These are phyloP conservation scores for Pomacea canaliculata DNA, from an alignment of 2,888 invertebrate species.

Conservation along the genomic window DNA sequence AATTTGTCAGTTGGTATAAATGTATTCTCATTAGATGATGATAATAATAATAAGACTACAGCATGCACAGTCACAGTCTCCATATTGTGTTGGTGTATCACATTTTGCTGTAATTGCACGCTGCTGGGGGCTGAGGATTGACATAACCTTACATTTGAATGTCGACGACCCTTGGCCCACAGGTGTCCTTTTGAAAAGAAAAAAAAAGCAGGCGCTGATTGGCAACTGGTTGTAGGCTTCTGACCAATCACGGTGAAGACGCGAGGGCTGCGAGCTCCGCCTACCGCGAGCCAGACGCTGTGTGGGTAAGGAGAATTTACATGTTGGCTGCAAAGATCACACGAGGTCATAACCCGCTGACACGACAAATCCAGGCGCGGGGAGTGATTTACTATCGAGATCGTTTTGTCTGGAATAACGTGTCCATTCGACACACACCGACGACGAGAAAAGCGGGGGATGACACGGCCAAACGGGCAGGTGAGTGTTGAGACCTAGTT, in stretches of 20 bases:
- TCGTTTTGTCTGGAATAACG: slow-evolving; percentile 14
- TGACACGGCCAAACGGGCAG: neutral
- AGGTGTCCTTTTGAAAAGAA: slow-evolving; percentile 5
- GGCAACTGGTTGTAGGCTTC: slow-evolving; percentile 7
- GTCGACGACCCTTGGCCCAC: neutral
- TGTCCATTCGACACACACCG: neutral
- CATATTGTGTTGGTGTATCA: neutral
- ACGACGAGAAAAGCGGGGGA: neutral
- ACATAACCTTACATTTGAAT: neutral
- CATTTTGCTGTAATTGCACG: neutral
- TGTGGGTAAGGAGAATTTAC: slow-evolving; percentile 25
- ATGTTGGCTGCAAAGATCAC: slow-evolving; percentile 27
- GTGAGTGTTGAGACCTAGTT: slow-evolving; percentile 3
- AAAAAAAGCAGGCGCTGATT: slow-evolving; percentile 13
- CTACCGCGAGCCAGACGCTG: slow-evolving; percentile 8
- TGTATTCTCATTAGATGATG: too few relatives aligned
- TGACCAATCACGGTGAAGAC: neutral
- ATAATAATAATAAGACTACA: too few relatives aligned
- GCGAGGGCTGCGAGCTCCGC: slow-evolving; percentile 6
- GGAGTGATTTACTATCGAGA: slow-evolving; percentile 20
- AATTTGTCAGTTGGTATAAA: too few relatives aligned
- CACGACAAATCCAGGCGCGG: slow-evolving; percentile 11
- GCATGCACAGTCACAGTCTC: too few relatives aligned
- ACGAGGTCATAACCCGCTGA: slow-evolving; percentile 27
- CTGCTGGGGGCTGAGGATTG: neutral